Evolutionary conservation across 2,797 vertebrate species (phyloP), one percentile per base, ranked within the genome.

Genomic region (Anniella stebbinsi): DNA sequence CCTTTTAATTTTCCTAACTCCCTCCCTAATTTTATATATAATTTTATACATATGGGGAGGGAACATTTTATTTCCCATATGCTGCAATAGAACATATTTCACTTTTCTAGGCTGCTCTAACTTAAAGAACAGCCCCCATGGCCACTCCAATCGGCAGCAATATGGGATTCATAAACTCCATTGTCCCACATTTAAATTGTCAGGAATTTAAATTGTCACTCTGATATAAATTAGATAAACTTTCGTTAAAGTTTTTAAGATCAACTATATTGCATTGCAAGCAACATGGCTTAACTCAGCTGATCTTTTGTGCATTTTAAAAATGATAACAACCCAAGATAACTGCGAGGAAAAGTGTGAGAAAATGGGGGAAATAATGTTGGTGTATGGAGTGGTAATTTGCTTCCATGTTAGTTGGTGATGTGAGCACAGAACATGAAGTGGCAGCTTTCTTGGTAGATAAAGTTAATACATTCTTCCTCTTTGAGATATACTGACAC

Each of bases 301-400:
- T 48, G 4, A 33, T 0, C 23, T 93, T 84, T 0, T 2, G 23
- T 0, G 0, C 8, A 2, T 1, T 57, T 90, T 38, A 87, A 45
- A 84, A 93, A 92, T 80, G n/a, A 94, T 72, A 63, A 75, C 54
- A 63, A 75, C n/a, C 17, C 45, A 8, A 92, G 78, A 9, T 88
- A 48, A 86, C 91, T 89, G 48, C 10, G 85, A 84, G 17, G 86
- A 45, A 11, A 80, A 48, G 86, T 90, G 41, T 45, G 41, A 86
- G 76, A 6, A 87, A 87, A 41, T 28, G 88, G 88, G 45, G 10
- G 1, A 36, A 87, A 81, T 73, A 87, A 1, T 23, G 83, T 1
- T 85, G 92, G 84, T 87, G 28, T 88, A 15, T 83, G 60, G 54
- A 17, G 41, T 87, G 12, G 17, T 36, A 36, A 60, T 75, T 60